Conservation (phyloP, 30 jellyfish, hydroid and myxozoan species). For the Hydra vulgaris region DNA sequence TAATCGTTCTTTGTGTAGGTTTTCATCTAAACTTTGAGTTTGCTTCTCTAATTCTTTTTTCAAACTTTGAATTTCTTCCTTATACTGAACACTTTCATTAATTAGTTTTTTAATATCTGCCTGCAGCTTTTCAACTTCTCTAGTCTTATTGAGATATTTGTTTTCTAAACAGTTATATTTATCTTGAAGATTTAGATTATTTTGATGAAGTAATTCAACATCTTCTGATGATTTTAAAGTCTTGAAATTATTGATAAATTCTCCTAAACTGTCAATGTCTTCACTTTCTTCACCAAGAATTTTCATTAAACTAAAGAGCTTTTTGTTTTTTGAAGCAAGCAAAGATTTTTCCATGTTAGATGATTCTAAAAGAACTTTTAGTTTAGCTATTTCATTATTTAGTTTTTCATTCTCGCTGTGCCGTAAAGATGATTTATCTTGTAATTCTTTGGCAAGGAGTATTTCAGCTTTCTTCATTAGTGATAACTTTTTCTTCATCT, state of each 20-base stretch:
- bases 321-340: conserved; percentile 20
- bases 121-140: conserved; percentile 19
- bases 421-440: background rate
- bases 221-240: background rate
- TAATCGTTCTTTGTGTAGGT: background rate
- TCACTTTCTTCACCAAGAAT: conserved; percentile 48
- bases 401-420: background rate
- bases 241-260: background rate
- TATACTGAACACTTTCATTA: conserved; percentile 9
- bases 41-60: conserved; percentile 1
- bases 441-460: conserved; percentile 48
- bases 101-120: conserved; percentile 18
- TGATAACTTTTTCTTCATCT: conserved; percentile 50
- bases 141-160: background rate
- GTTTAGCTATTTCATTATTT: background rate
- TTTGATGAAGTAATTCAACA: conserved; percentile 14
- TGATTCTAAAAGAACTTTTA: conserved; percentile 26
- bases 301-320: conserved; percentile 32
- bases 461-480: conserved; percentile 61
- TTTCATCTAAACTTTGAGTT: background rate
- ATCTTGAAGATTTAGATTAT: conserved; percentile 23
- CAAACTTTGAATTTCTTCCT: background rate
- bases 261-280: conserved; percentile 20
- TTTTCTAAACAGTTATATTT: conserved; percentile 17
- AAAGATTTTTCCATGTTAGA: conserved; percentile 13